Evolutionary conservation across 2,888 invertebrate genomes (phyloP), one percentile per base, ranked within the genome.

Genomic region (Zootermopsis nevadensis): DNA sequence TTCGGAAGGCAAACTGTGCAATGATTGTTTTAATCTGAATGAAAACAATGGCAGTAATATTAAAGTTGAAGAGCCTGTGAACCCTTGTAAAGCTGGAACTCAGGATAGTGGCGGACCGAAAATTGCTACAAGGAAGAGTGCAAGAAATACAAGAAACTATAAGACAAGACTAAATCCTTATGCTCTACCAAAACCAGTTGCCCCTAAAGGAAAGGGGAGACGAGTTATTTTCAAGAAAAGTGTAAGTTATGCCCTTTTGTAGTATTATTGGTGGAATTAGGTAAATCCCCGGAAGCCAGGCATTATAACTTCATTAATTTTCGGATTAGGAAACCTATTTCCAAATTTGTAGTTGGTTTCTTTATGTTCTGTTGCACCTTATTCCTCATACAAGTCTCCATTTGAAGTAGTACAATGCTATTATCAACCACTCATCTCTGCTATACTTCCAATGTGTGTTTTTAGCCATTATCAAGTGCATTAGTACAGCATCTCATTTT

Each of bases 221-320:
- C 90, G 97, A 84, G 93, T 94, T 81, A 92, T 97, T 83, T 95
- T 96, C 87, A 96, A 96, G 89, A 94, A 95, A 87, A 93, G 92
- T 35, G 89, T 89, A 87, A 84, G 84, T 53, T 60, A 2, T 60
- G 55, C 55, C n/a, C 1, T 8, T 60, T 60, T n/a, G 60, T n/a
- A n/a, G n/a, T n/a, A n/a, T n/a, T n/a, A n/a, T n/a, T n/a, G n/a
- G n/a, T n/a, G n/a, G n/a, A 27, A 27, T 60, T 48, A 48, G 15
- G 48, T 48, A 12, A 48, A 38, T 38, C 4, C 10, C 6, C 10
- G 38, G 38, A 38, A 38, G 38, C 10, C 38, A 10, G 10, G 38
- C 10, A 38, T 38, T 38, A 38, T 7, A 38, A 38, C 38, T 53
- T 53, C n/a, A 48, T 48, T 48, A 48, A 48, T 48, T 48, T 6